Evolutionary conservation across 2,797 vertebrate genomes (phyloP), one percentile per base, ranked within the genome.

Genomic region (Bryconaethiops microstoma): DNA sequence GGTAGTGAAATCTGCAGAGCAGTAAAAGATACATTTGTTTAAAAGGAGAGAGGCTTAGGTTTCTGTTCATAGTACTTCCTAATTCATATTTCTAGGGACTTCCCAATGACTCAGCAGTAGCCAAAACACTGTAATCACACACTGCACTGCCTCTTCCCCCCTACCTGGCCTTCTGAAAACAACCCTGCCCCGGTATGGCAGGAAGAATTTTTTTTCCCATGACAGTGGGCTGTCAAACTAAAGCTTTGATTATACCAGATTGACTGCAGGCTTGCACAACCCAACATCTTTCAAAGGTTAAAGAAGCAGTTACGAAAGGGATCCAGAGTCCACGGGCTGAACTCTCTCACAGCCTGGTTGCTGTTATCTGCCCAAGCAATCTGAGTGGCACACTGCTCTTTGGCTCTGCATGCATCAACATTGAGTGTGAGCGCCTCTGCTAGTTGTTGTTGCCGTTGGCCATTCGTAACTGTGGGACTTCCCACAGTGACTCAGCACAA

Each of bases 401-500:
- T 50, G 67, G 40, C 74, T 69, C 60, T 55, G 4, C 62, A 69
- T 16, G n/a, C 23, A 48, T 59, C 25, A 17, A 48, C 5, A 1
- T 60, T 9, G 68, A 45, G 70, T 50, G 59, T 7, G 59, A 82
- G 74, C 59, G 75, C 71, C 64, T 82, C n/a, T 60, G 62, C 67
- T 64, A 68, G 48, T 55, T 77, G 77, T 71, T 68, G 74, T n/a
- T 57, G 76, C 29, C 29, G 14, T 57, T n/a, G 57, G 68, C 59
- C 29, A 9, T 23, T 63, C 63, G 5, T 59, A 57, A 29, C 48
- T 42, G 64, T 48, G 81, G 76, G 78, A 83, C 81, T 77, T 82
- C 79, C 74, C 83, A 77, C 50, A 55, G 59, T 84, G 83, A 86
- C 82, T 88, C 82, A 50, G 82, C 82, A 87, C 40, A 76, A 73